phyloP scores from a whole-genome alignment of 2,888 invertebrate species.

The Oithona nana region DNA sequence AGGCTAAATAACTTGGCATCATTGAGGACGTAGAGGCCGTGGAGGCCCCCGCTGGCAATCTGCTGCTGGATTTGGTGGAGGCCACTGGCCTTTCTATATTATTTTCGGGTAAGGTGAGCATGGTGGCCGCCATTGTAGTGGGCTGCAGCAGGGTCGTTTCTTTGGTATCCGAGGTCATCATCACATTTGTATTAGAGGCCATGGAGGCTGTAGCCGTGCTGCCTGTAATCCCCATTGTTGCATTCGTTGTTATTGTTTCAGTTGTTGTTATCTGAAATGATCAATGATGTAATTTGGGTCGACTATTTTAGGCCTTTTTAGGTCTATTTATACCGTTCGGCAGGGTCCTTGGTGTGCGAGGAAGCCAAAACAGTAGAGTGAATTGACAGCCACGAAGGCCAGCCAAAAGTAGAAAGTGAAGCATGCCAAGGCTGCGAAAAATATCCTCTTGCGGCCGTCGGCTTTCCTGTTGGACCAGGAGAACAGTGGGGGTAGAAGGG shows the following conservation, averaged over 20 bases:
- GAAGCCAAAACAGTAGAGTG: slow-evolving; percentile 15
- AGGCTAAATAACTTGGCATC: not conserved
- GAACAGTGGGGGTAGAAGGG: slow-evolving; percentile 2
- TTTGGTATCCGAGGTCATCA: no score
- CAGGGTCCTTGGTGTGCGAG: slow-evolving; percentile 8
- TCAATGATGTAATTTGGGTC: no score
- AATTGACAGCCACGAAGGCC: slow-evolving; percentile 4
- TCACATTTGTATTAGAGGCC: not conserved
- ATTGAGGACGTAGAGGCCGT: not conserved
- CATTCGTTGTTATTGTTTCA: not conserved
- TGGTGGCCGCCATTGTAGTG: not conserved
- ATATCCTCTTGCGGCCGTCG: slow-evolving; percentile 4
- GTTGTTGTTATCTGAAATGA: not conserved
- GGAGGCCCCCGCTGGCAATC: not conserved
- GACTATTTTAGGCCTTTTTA: no score
- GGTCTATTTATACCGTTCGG: no score
- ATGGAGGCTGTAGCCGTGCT: not conserved
- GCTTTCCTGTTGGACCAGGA: slow-evolving; percentile 3
- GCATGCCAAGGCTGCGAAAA: slow-evolving; percentile 13
- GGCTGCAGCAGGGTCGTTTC: not conserved
- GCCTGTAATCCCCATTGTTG: not conserved
- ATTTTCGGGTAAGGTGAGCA: not conserved
- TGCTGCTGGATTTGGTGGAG: not conserved
- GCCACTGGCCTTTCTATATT: not conserved
- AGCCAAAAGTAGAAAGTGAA: slow-evolving; percentile 17